A percentile compares a stretch with the other conserved stretches of the same genome.
These are phyloP conservation scores for Willisornis vidua DNA, from an alignment of 2,113 vertebrate species.

Conservation along the genomic window DNA sequence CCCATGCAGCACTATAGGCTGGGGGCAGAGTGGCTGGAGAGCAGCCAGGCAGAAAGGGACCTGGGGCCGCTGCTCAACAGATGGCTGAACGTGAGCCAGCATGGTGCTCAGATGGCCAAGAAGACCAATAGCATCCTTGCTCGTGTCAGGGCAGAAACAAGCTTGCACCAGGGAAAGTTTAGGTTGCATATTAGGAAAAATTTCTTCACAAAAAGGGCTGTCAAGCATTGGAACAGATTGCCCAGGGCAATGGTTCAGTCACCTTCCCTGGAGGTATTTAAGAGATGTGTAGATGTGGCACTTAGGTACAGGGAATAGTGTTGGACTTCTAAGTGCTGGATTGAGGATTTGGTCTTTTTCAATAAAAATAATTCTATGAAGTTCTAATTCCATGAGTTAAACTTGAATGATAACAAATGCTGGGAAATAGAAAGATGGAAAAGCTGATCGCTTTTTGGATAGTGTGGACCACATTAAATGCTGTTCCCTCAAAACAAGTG, in stretches of 20 bases:
- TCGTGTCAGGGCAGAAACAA: neutral
- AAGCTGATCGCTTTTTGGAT: neutral
- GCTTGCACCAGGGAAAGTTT: neutral
- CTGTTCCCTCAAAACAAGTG: too few species aligned
- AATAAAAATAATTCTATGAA: neutral
- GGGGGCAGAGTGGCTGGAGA: neutral
- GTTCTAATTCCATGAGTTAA: neutral
- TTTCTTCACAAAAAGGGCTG: neutral
- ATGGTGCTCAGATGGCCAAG: neutral
- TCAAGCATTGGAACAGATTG: neutral
- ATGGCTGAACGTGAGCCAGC: fast-evolving
- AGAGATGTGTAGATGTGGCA: neutral
- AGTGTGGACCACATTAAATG: neutral
- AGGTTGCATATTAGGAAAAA: neutral
- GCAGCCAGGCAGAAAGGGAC: fast-evolving
- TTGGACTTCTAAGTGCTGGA: neutral
- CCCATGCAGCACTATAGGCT: fast-evolving
- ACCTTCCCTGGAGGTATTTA: neutral
- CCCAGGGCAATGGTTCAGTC: neutral
- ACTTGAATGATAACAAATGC: neutral
- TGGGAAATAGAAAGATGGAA: neutral
- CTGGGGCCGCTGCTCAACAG: fast-evolving
- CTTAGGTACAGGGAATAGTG: neutral
- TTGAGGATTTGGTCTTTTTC: neutral
- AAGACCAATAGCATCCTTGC: neutral